Percentiles rank a stretch among this genome's conserved stretches.
Conservation (phyloP, 2,888 invertebrate genomes). For the Tipula vernalis region DNA sequence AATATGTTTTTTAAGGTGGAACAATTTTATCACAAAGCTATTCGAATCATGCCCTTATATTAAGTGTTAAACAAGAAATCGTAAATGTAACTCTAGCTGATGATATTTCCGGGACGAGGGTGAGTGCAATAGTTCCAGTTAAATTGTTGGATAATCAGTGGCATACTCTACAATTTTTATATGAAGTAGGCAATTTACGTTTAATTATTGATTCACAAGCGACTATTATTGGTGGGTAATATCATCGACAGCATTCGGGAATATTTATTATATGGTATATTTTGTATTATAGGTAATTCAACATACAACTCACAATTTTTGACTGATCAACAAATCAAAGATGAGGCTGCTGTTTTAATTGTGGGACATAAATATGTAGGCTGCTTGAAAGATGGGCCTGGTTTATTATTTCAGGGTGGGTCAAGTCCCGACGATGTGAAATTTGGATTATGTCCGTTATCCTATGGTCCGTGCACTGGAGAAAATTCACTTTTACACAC, state of each 20-base stretch:
- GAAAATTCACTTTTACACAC: slow-evolving; percentile 41
- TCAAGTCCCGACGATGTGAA: slow-evolving; percentile 34
- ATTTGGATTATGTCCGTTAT: slow-evolving; percentile 66
- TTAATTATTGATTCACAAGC: slow-evolving; percentile 33
- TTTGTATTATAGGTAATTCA: slow-evolving; percentile 48
- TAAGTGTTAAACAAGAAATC: slow-evolving; percentile 46
- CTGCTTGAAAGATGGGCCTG: slow-evolving; percentile 78
- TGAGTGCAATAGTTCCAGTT: slow-evolving; percentile 51
- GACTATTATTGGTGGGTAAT: slow-evolving; percentile 29
- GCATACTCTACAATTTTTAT: slow-evolving; percentile 45
- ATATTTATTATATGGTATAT: not conserved
- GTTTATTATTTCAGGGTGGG: slow-evolving; percentile 60
- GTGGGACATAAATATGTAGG: slow-evolving; percentile 73
- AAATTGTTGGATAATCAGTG: slow-evolving; percentile 68
- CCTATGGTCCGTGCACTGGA: slow-evolving; percentile 51
- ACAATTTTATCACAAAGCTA: slow-evolving; percentile 57
- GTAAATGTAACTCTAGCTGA: slow-evolving; percentile 46
- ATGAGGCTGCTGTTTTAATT: slow-evolving; percentile 57
- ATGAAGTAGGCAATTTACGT: slow-evolving; percentile 34
- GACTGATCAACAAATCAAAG: slow-evolving; percentile 55
- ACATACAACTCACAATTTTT: slow-evolving; percentile 65
- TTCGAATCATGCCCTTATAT: slow-evolving; percentile 47
- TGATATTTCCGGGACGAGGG: slow-evolving; percentile 34
- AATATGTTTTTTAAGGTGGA: slow-evolving; percentile 40
- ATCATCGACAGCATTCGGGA: not conserved